phyloP scores from a whole-genome alignment of 2,113 vertebrate species.

The Bujurquina vittata region DNA sequence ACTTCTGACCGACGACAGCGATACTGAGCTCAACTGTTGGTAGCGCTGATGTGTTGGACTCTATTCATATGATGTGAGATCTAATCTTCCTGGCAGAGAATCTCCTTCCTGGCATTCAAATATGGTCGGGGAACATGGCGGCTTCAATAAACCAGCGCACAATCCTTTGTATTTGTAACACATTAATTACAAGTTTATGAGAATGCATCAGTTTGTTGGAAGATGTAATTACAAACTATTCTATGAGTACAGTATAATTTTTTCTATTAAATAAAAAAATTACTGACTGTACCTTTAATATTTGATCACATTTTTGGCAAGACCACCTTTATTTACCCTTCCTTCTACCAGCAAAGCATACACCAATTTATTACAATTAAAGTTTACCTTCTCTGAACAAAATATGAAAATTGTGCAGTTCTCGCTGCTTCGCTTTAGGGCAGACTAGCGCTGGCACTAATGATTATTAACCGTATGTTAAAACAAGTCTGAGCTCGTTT shows the following conservation, averaged over 20 bases:
- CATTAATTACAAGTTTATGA: neutral
- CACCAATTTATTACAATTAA: neutral
- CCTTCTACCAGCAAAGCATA: neutral
- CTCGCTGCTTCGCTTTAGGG: neutral
- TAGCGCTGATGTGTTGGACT: neutral
- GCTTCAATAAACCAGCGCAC: neutral
- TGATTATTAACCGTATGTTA: neutral
- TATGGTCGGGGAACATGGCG: neutral
- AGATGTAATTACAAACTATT: conserved; percentile 3
- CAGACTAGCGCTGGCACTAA: neutral
- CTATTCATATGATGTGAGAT: neutral
- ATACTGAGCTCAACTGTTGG: neutral
- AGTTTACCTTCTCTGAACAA: too few relatives aligned
- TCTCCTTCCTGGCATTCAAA: neutral
- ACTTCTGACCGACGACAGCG: neutral
- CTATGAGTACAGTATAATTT: neutral
- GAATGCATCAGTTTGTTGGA: neutral
- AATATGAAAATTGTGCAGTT: neutral
- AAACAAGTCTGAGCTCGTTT: neutral
- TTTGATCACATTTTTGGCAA: too few relatives aligned
- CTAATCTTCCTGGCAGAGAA: neutral
- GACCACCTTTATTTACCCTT: neutral
- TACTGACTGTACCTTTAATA: neutral
- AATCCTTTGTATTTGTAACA: neutral
- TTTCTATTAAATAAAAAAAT: neutral